These are phyloP conservation scores for Harpalus rubripes DNA, from an alignment of 2,888 invertebrate species.

Conservation along the genomic window DNA sequence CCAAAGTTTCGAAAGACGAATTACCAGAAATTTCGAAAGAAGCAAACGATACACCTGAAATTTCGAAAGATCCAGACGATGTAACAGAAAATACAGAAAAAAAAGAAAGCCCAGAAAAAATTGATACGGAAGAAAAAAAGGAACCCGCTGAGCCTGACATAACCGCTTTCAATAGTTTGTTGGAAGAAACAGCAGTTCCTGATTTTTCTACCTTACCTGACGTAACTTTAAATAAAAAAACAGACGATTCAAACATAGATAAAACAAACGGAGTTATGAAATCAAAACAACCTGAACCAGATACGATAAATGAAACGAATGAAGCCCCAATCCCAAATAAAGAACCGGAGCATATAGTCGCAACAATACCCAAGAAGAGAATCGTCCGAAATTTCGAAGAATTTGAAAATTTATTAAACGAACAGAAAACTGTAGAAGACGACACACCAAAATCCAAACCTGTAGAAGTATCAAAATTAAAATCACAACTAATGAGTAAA, in stretches of 20 bases:
- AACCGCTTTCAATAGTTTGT: conserved; percentile 81
- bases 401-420: conserved; percentile 72
- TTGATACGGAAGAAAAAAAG: conserved; percentile 59
- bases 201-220: conserved; percentile 79
- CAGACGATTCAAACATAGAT: conserved; percentile 57
- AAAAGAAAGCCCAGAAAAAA: conserved; percentile 68
- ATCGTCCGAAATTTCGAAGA: conserved; percentile 77
- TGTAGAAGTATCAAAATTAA: conserved; percentile 72
- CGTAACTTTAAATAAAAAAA: conserved; percentile 49
- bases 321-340: not conserved
- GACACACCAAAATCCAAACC: conserved; percentile 46
- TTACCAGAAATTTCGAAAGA: conserved; percentile 45
- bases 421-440: conserved; percentile 55
- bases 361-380: conserved; percentile 75
- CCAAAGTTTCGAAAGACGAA: conserved; percentile 68
- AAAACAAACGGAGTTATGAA: conserved; percentile 63
- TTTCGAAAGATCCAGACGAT: conserved; percentile 31
- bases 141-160: conserved; percentile 74
- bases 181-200: conserved; percentile 82
- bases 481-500: conserved; percentile 74
- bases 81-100: conserved; percentile 45
- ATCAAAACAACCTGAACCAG: conserved; percentile 23
- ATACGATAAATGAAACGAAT: not conserved
- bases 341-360: conserved; percentile 57
- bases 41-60: conserved; percentile 13